These are phyloP conservation scores for Leptodactylus fuscus DNA, from an alignment of 2,113 vertebrate species.

Conservation along the genomic window DNA sequence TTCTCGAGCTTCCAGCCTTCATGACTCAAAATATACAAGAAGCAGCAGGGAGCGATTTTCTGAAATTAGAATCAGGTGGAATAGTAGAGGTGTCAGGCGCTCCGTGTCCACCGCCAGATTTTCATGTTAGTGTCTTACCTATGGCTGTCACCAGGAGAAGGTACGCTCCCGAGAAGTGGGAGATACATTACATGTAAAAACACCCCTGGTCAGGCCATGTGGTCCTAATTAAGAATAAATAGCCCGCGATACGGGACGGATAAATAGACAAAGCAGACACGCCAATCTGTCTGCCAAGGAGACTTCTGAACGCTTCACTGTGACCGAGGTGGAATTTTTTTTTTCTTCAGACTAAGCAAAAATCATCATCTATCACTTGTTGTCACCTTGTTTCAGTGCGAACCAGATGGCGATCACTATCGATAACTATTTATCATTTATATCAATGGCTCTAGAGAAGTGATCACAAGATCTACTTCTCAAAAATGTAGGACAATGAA, in stretches of 20 bases:
- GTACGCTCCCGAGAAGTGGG: slow-evolving; percentile 66
- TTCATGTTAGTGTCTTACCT: slow-evolving; percentile 77
- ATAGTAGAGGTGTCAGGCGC: slow-evolving; percentile 78
- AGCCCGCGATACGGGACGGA: slow-evolving; percentile 68
- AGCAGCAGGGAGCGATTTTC: slow-evolving; percentile 80
- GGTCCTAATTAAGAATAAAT: slow-evolving; percentile 70
- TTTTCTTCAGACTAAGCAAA: slow-evolving; percentile 24
- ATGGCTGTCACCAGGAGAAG: slow-evolving; percentile 67
- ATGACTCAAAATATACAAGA: slow-evolving; percentile 81
- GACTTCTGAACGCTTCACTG: background rate
- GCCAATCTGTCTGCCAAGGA: slow-evolving; percentile 32
- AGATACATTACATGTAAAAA: slow-evolving; percentile 63
- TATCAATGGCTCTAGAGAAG: background rate
- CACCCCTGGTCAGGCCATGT: slow-evolving; percentile 57
- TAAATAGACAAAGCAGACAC: slow-evolving; percentile 30
- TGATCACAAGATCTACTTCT: background rate
- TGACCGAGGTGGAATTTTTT: background rate
- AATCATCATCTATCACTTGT: background rate
- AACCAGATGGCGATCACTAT: background rate
- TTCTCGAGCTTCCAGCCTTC: slow-evolving; percentile 68
- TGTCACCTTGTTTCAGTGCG: background rate
- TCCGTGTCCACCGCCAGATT: slow-evolving; percentile 70
- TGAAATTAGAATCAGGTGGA: slow-evolving; percentile 79
- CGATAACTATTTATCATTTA: background rate
- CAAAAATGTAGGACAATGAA: background rate